Percentiles rank a stretch among this genome's conserved stretches.
Evolutionary conservation across 2,113 vertebrate genomes (phyloP).

Genomic region (human): GRCh38 chr3:79484001-79484500

Average conservation of each 20-base stretch:
- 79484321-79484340: neutral
- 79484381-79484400: neutral
- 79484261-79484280: neutral
- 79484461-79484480: neutral
- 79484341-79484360: neutral
- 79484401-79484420: neutral
- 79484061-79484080: neutral
- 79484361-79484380: neutral
- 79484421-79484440: neutral
- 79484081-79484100: neutral
- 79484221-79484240: neutral
- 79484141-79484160: neutral
- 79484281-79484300: neutral
- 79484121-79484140: neutral
- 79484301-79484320: neutral
- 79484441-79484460: neutral
- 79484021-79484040: neutral
- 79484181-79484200: neutral
- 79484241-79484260: neutral
- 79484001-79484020: neutral
- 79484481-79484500: neutral
- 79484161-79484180: neutral
- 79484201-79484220: neutral
- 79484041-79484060: neutral
- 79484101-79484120: neutral